Evolutionary conservation across 2,113 vertebrate species (phyloP), one percentile per base, ranked within the genome.

Genomic region (Symphodus melops): DNA sequence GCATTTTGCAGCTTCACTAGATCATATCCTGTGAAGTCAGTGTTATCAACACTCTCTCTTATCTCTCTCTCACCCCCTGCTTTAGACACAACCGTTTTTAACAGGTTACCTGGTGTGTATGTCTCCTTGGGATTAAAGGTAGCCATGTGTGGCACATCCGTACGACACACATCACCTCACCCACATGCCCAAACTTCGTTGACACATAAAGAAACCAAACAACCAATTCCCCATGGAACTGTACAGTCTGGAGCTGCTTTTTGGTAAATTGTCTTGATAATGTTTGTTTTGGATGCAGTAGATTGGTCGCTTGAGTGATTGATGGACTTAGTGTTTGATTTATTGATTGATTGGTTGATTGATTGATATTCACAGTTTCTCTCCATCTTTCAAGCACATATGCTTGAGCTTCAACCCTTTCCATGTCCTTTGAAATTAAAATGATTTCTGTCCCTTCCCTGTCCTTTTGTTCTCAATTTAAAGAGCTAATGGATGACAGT

Each of bases 11-110:
- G 72, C 76, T 75, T 69, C 73, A 76, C 65, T 74, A 52, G 81
- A 78, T 85, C 72, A 76, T 68, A 56, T 86, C 83, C 67, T 77
- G 42, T 70, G 75, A 84, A 69, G 44, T 78, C 55, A 70, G 62
- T 72, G 49, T 62, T 66, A 59, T 87, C 67, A 37, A 16, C 53
- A 53, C 28, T 56, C 46, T 41, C 65, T 21, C 19, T 77, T 83
- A 79, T 79, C 62, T 48, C 61, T 60, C 49, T 49, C 48, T 67
- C 3, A 3, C 68, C 53, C 72, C 55, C 75, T 79, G 68, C 69
- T 68, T 41, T 60, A 62, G 69, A 74, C 69, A 65, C 61, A 64
- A 52, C 58, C 68, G 23, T 53, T 77, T 79, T 78, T 63, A 77
- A 57, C 57, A 49, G 69, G 56, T 72, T 67, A 69, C 77, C 82